Evolutionary conservation across 1,140 invertebrate genomes (phyloP).

Genomic region (Carcinoscorpius rotundicauda): DNA sequence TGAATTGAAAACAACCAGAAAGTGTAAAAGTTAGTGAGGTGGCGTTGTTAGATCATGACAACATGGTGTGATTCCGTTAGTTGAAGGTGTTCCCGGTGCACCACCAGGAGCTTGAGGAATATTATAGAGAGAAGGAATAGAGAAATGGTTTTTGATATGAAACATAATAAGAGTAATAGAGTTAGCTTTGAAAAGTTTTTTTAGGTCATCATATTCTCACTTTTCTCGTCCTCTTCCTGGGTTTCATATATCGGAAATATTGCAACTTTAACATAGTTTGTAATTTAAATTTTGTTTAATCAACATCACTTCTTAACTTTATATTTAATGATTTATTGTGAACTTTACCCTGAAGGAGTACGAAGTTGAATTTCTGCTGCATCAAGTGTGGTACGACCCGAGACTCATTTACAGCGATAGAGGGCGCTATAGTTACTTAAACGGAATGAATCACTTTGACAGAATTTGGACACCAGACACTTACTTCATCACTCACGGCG

Average conservation of each 20-base stretch:
- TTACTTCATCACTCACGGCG: slow-evolving; percentile 89
- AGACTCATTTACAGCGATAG: slow-evolving; percentile 70
- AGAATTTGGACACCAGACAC: slow-evolving; percentile 85
- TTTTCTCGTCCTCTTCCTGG: background rate
- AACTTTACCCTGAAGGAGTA: slow-evolving; percentile 59
- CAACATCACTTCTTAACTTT: background rate
- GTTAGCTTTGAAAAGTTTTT: too few species aligned
- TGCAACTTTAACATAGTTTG: background rate
- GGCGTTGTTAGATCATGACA: too few species aligned
- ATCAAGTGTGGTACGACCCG: slow-evolving; percentile 83
- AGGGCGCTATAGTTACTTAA: slow-evolving; percentile 70
- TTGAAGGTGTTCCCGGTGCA: too few species aligned
- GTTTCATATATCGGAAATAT: background rate
- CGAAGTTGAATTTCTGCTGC: slow-evolving; percentile 80
- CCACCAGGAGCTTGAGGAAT: too few species aligned
- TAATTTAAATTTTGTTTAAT: background rate
- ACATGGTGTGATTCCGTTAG: too few species aligned
- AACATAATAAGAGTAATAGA: too few species aligned
- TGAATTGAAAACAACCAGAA: too few species aligned
- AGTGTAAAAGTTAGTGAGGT: too few species aligned
- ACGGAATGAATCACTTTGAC: slow-evolving; percentile 78
- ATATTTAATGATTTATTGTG: background rate
- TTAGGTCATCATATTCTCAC: background rate
- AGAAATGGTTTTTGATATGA: too few species aligned
- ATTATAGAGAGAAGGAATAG: too few species aligned